Evolutionary conservation across 2,797 vertebrate genomes (phyloP), one percentile per base, ranked within the genome.

Genomic region (Siniperca obscura): DNA sequence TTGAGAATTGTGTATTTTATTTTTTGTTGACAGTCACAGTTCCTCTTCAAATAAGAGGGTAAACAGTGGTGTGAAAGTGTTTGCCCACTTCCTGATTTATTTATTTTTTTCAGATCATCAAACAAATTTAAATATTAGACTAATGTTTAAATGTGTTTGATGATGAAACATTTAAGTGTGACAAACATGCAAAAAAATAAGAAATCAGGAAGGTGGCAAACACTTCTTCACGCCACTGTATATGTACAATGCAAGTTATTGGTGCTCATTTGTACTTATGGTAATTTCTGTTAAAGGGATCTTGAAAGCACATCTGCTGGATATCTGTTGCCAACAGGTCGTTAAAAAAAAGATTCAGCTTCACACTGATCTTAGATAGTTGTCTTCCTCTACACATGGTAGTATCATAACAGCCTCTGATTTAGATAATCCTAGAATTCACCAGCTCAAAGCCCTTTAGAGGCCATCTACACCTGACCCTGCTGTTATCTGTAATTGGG

Each of bases 401-500:
- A 21, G 19, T 2, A 27, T 48, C 9, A 53, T 55, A 50, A 70
- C 61, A 73, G 40, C 62, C 56, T 65, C 14, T 77, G 48, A 48
- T 87, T 86, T 64, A 68, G 36, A 80, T 81, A 44, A 79, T 78
- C 66, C 70, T 50, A 78, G 77, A 86, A 79, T 73, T 57, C 38
- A 68, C 30, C 21, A 52, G 19, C 73, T 69, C 64, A 44, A 46
- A 87, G 40, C 55, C 56, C 57, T 81, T 68, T 60, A 48, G 53
- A 65, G 59, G 48, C 40, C 69, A 74, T 61, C 7, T 62, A 74
- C 67, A 72, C 75, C 53, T 78, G n/a, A 79, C 50, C 69, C 38
- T 16, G 2, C 68, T 78, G 72, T 85, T 90, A 84, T 87, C 70
- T 88, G 73, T 85, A 87, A 85, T 83, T 80, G 83, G 83, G 79